Percentiles rank a stretch among this genome's conserved stretches.
These are phyloP conservation scores for Bradypus variegatus DNA, from an alignment of 2,797 vertebrate genomes.

Conservation along the genomic window DNA sequence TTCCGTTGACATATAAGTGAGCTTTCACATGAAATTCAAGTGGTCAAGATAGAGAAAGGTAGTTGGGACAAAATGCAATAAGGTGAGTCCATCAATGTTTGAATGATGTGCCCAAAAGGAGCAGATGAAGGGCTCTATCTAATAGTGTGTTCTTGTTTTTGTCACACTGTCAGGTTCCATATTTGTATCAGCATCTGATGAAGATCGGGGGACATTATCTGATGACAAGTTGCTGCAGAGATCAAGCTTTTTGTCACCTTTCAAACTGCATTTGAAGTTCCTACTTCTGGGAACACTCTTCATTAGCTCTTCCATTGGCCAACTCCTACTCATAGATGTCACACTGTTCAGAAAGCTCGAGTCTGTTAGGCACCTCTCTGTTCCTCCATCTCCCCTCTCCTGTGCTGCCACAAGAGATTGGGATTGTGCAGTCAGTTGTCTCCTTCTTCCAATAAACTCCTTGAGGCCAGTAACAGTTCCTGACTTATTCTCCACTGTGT, in stretches of 20 bases:
- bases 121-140: not conserved
- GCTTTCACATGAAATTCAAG: conserved; percentile 6
- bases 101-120: conserved; percentile 30
- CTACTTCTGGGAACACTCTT: not conserved
- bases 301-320: not conserved
- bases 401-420: not conserved
- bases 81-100: conserved; percentile 40
- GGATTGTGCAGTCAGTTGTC: not conserved
- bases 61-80: conserved; percentile 13
- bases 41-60: conserved; percentile 31
- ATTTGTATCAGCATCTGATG: not conserved
- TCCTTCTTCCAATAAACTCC: not conserved
- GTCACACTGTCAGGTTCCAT: not conserved
- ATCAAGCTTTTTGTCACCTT: not conserved
- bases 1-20: not conserved
- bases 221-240: not conserved
- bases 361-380: no score
- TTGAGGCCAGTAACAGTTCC: not conserved
- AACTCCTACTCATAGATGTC: not conserved
- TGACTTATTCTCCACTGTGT: not conserved
- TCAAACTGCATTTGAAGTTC: not conserved
- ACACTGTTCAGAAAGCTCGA: not conserved
- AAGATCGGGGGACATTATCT: not conserved
- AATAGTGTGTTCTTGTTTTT: not conserved
- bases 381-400: not conserved